These are phyloP conservation scores for Drosophila chauvacae DNA, from an alignment of 1,140 invertebrate species.

Conservation along the genomic window DNA sequence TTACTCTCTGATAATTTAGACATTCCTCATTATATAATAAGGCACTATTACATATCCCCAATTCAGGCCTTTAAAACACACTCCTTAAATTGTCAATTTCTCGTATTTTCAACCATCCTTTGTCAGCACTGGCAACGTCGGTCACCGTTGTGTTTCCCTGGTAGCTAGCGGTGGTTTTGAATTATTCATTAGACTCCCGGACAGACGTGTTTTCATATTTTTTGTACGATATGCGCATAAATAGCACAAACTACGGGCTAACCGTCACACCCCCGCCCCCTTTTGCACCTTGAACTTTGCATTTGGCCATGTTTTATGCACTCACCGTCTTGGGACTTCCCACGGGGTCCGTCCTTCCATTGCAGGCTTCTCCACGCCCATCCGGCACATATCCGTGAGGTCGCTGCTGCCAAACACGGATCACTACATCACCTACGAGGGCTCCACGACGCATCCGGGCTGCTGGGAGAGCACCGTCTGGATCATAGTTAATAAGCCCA, in stretches of 20 bases:
- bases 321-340: neutral
- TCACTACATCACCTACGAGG: slow-evolving; percentile 98
- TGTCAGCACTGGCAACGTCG: slow-evolving; percentile 24
- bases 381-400: slow-evolving; percentile 92
- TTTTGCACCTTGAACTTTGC: slow-evolving; percentile 69
- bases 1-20: neutral
- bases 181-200: slow-evolving; percentile 69
- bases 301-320: slow-evolving; percentile 27
- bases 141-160: slow-evolving; percentile 6
- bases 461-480: slow-evolving; percentile 97
- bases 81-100: neutral
- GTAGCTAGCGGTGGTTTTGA: slow-evolving; percentile 28
- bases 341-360: neutral
- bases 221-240: slow-evolving; percentile 51
- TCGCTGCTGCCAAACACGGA: slow-evolving; percentile 94
- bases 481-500: slow-evolving; percentile 98
- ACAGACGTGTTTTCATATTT: slow-evolving; percentile 56
- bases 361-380: slow-evolving; percentile 91
- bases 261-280: neutral
- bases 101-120: neutral
- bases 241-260: slow-evolving; percentile 24
- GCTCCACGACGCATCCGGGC: slow-evolving; percentile 97
- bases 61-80: no score
- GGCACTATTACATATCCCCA: no score
- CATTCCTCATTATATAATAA: no score